Percentiles rank a stretch among this genome's conserved stretches.
Evolutionary conservation across 1,140 invertebrate genomes (phyloP).

Genomic region (Thaumetopoea pityocampa): DNA sequence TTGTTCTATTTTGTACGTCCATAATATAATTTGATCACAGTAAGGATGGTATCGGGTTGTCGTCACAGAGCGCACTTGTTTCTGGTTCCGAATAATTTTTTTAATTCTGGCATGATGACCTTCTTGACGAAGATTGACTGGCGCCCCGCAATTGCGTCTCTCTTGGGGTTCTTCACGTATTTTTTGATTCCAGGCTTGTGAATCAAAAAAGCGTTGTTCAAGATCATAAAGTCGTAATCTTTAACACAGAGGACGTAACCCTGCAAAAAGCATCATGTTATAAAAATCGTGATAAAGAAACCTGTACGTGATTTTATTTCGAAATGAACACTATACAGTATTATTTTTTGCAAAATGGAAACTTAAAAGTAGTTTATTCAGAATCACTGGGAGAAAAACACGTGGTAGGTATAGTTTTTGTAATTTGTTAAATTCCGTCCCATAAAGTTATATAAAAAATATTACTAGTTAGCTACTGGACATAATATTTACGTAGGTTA

Average conservation of each 20-base stretch:
- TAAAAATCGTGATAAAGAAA: too few species aligned
- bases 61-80: conserved; percentile 89
- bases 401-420: too few species aligned
- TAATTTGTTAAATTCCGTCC: too few species aligned
- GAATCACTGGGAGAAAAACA: too few species aligned
- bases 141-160: conserved; percentile 84
- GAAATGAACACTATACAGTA: too few species aligned
- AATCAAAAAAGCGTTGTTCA: conserved; percentile 92
- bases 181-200: conserved; percentile 92
- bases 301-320: not conserved
- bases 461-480: too few species aligned
- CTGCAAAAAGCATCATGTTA: conserved; percentile 72
- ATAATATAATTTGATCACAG: conserved; percentile 1
- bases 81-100: conserved; percentile 86
- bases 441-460: too few species aligned
- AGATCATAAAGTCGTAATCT: conserved; percentile 92
- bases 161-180: conserved; percentile 84
- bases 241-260: conserved; percentile 91
- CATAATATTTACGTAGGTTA: too few species aligned
- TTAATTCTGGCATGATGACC: conserved; percentile 89
- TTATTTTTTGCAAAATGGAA: too few species aligned
- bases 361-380: too few species aligned
- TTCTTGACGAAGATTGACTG: conserved; percentile 88
- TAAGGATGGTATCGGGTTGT: conserved; percentile 16
- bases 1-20: conserved; percentile 9